Evolutionary conservation across 2,888 invertebrate genomes (phyloP).

Genomic region (Acanthosepion esculentum): DNA sequence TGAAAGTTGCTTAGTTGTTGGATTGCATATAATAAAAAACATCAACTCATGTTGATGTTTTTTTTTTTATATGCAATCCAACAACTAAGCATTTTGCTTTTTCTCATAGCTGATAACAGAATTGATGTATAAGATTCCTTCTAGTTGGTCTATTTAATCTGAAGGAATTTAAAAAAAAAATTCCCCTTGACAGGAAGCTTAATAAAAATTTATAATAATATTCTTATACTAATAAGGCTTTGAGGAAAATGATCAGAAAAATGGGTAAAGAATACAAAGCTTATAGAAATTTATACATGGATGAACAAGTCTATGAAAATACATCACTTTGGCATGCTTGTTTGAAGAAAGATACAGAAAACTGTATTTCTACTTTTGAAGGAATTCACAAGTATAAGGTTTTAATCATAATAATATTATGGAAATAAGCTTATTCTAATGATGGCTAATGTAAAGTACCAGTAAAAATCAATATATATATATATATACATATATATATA

Average conservation of each 20-base stretch:
- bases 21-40: too few species aligned
- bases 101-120: neutral
- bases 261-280: neutral
- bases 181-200: neutral
- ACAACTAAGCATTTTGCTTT: neutral
- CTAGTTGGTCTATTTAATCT: neutral
- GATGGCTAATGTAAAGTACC: neutral
- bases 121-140: neutral
- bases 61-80: too few species aligned
- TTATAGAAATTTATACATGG: neutral
- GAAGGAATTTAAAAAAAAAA: neutral
- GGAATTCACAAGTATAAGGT: neutral
- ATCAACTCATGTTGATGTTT: too few species aligned
- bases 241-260: neutral
- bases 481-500: neutral
- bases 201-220: neutral
- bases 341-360: neutral
- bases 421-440: neutral
- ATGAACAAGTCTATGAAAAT: neutral
- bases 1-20: too few species aligned
- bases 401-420: neutral
- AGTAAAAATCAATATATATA: neutral
- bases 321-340: neutral
- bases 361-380: neutral
- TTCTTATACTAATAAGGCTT: neutral